Percentiles rank a stretch among this genome's conserved stretches.
phyloP scores from a whole-genome alignment of 2,797 vertebrate genomes.

The Manis crassicaudata region DNA sequence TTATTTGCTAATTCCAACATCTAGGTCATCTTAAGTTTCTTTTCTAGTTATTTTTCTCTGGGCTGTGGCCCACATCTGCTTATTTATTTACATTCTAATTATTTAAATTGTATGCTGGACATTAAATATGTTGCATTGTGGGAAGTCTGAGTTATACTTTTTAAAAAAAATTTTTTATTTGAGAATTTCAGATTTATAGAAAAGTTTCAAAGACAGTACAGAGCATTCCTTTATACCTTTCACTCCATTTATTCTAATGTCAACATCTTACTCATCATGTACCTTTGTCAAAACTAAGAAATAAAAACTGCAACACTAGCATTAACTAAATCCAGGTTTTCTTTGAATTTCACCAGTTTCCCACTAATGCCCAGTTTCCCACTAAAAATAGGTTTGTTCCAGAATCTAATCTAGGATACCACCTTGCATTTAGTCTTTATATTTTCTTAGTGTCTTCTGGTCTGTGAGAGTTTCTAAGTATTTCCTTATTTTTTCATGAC shows the following conservation, averaged over 20 bases:
- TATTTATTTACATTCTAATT: slow-evolving; percentile 10
- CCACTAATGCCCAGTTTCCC: neutral
- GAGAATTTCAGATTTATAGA: neutral
- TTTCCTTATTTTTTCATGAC: neutral
- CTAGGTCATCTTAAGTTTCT: neutral
- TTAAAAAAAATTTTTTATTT: neutral
- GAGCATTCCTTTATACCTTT: neutral
- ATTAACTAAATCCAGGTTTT: neutral
- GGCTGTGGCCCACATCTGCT: neutral
- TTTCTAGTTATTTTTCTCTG: neutral
- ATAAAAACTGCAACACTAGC: neutral
- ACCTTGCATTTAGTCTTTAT: neutral
- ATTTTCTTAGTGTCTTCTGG: neutral
- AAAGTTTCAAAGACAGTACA: neutral
- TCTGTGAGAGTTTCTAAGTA: neutral
- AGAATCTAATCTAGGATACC: neutral
- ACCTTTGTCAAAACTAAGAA: neutral
- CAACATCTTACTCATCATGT: neutral
- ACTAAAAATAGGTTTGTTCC: neutral
- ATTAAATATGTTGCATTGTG: neutral
- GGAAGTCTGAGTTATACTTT: neutral
- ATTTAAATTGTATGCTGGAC: neutral
- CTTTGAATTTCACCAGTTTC: neutral
- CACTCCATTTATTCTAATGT: neutral
- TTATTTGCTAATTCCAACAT: neutral